phyloP scores from a whole-genome alignment of 1,140 invertebrate genomes.

The Bilobella aurantiaca region DNA sequence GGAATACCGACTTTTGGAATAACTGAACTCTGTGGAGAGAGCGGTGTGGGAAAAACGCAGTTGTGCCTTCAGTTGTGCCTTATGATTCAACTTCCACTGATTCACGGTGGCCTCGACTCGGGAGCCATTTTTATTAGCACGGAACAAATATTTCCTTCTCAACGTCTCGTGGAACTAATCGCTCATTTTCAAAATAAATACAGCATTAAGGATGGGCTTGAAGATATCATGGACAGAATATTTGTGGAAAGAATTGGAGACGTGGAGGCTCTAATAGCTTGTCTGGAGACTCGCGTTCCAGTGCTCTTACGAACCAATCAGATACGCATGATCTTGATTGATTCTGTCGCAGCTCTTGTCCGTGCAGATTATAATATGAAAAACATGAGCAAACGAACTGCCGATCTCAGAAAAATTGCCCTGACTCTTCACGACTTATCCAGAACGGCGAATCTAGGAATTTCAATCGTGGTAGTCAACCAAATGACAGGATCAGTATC shows the following conservation, averaged over 20 bases:
- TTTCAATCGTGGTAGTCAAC: slow-evolving; percentile 1
- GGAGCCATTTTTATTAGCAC: slow-evolving; percentile 57
- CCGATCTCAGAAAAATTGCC: slow-evolving; percentile 50
- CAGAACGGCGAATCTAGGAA: slow-evolving; percentile 14
- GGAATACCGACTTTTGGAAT: slow-evolving; percentile 62
- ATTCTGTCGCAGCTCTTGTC: slow-evolving; percentile 64
- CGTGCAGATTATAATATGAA: slow-evolving; percentile 49
- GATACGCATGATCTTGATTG: slow-evolving; percentile 58
- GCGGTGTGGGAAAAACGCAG: slow-evolving; percentile 75
- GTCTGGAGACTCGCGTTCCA: slow-evolving; percentile 47
- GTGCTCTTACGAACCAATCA: slow-evolving; percentile 38
- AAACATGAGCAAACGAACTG: slow-evolving; percentile 44
- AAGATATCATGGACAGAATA: slow-evolving; percentile 43
- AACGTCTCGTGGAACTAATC: slow-evolving; percentile 49
- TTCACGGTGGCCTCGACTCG: slow-evolving; percentile 42
- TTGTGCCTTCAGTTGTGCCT: slow-evolving; percentile 62
- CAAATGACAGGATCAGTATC: slow-evolving; percentile 25
- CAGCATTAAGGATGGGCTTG: slow-evolving; percentile 30
- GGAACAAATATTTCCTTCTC: slow-evolving; percentile 61
- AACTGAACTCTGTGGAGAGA: slow-evolving; percentile 71
- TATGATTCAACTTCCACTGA: slow-evolving; percentile 47
- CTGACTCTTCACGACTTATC: slow-evolving; percentile 46
- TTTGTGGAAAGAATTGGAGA: slow-evolving; percentile 52
- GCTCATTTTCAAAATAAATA: slow-evolving; percentile 35
- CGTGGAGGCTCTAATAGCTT: slow-evolving; percentile 48